Conservation (phyloP, 2,113 vertebrate genomes). For the Corythornis cristatus region DNA sequence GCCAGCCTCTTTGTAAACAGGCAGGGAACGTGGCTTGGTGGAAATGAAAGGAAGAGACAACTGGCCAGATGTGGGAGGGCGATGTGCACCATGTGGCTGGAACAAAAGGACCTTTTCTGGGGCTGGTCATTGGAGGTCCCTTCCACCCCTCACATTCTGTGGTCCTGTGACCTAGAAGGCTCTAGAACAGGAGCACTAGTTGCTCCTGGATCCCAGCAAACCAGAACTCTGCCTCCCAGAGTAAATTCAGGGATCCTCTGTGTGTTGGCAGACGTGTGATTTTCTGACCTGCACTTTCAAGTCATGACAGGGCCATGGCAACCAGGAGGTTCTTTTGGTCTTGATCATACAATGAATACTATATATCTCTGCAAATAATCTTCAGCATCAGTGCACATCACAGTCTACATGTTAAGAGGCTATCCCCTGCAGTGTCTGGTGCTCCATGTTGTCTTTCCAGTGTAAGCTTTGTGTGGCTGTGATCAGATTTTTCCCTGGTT, state of each 20-base stretch:
- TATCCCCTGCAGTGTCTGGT: not conserved
- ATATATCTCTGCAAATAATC: not conserved
- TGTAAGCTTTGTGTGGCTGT: not conserved
- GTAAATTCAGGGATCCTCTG: not conserved
- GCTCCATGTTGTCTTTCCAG: not conserved
- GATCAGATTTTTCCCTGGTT: not conserved
- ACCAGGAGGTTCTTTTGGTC: not conserved
- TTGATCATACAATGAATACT: not conserved
- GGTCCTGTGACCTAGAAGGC: not conserved
- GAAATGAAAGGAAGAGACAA: not conserved
- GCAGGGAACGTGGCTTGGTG: not conserved
- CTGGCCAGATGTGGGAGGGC: not conserved
- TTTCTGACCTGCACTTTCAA: not conserved
- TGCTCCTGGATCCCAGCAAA: not conserved
- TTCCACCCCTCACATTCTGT: no score
- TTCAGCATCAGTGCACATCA: rapidly evolving
- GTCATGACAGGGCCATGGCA: not conserved
- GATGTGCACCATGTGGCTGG: no score
- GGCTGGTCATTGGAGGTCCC: no score
- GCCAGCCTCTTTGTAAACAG: not conserved
- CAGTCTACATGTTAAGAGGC: not conserved
- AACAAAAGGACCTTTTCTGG: not conserved
- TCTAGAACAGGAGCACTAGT: not conserved
- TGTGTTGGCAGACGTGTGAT: rapidly evolving
- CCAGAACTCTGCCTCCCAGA: not conserved